phyloP scores from a whole-genome alignment of 2,113 vertebrate genomes.

The Craseonycteris thonglongyai region DNA sequence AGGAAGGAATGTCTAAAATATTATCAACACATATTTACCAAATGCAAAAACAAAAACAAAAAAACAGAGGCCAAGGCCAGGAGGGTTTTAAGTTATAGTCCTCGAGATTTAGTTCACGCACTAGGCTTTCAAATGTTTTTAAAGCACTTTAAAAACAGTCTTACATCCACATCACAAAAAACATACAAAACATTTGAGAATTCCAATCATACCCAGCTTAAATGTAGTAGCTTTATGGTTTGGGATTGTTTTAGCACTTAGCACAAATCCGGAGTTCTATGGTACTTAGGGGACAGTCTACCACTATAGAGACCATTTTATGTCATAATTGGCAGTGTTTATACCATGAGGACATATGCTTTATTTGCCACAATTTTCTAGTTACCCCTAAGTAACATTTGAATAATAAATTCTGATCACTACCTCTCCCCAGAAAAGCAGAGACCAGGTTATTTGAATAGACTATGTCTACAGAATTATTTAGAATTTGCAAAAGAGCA shows the following conservation, averaged over 20 bases:
- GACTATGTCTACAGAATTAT: slow-evolving; percentile 26
- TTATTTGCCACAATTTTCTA: slow-evolving; percentile 43
- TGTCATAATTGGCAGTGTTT: slow-evolving; percentile 61
- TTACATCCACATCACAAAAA: background rate
- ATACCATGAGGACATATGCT: slow-evolving; percentile 30
- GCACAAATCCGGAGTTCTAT: slow-evolving; percentile 72
- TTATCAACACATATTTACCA: background rate
- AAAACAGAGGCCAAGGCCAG: background rate
- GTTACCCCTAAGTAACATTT: slow-evolving; percentile 50
- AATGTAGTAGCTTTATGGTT: slow-evolving; percentile 71
- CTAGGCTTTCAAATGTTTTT: slow-evolving; percentile 28
- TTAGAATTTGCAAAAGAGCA: slow-evolving; percentile 16
- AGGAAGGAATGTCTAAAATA: background rate
- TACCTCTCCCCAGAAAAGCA: slow-evolving; percentile 50
- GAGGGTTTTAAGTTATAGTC: background rate
- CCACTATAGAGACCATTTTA: slow-evolving; percentile 53
- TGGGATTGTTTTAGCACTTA: slow-evolving; percentile 68
- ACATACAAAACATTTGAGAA: slow-evolving; percentile 37
- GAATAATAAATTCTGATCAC: slow-evolving; percentile 38
- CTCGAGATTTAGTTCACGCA: background rate
- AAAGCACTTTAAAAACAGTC: slow-evolving; percentile 33
- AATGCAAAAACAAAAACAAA: no score
- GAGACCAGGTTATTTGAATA: slow-evolving; percentile 28
- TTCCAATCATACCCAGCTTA: slow-evolving; percentile 27
- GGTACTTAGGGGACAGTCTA: slow-evolving; percentile 65